Evolutionary conservation across 2,888 invertebrate genomes (phyloP).

Genomic region (Idaea dimidiata): DNA sequence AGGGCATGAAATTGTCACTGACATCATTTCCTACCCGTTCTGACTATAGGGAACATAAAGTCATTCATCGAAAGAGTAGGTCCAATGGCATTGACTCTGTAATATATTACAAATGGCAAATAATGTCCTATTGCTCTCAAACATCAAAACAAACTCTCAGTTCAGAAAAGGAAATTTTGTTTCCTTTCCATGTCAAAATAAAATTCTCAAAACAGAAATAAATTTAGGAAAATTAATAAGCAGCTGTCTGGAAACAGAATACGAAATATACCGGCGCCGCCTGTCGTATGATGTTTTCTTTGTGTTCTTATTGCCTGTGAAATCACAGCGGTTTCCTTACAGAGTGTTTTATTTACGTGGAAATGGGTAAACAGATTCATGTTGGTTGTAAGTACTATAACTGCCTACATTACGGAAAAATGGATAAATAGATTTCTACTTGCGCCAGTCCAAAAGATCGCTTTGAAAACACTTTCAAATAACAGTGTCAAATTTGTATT

Average conservation of each 20-base stretch:
- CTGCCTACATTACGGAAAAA: not conserved
- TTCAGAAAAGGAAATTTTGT: not conserved
- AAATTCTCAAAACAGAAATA: slow-evolving; percentile 2
- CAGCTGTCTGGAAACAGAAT: not conserved
- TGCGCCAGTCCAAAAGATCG: no score
- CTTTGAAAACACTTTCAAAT: no score
- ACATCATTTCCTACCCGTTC: no score
- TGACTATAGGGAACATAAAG: no score
- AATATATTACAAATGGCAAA: not conserved
- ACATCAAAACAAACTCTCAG: not conserved
- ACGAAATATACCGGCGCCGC: not conserved
- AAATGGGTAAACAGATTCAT: not conserved
- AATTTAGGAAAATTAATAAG: not conserved
- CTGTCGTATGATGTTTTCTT: not conserved
- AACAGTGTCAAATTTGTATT: no score
- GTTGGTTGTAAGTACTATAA: not conserved
- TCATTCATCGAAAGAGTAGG: not conserved
- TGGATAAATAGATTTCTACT: no score
- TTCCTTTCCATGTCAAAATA: not conserved
- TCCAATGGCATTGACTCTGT: not conserved
- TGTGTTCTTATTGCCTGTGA: not conserved
- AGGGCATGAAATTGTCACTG: no score
- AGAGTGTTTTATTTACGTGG: not conserved
- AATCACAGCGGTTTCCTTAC: not conserved
- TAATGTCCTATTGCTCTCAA: not conserved